These are phyloP conservation scores for Arnoldichthys spilopterus DNA, from an alignment of 2,797 vertebrate genomes.

Conservation along the genomic window DNA sequence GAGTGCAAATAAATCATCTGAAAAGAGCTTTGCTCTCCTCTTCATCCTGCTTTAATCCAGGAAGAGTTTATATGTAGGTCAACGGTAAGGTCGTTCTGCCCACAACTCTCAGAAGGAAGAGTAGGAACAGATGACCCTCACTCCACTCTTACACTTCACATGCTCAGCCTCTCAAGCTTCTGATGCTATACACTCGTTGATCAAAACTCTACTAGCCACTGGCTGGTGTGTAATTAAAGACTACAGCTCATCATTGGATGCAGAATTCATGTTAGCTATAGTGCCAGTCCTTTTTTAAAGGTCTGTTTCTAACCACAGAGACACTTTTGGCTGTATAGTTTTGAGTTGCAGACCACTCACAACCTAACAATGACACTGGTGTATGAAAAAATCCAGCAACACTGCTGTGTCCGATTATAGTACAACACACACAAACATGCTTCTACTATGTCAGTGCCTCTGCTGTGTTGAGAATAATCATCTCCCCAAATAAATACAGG, in stretches of 20 bases:
- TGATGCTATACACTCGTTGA: background rate
- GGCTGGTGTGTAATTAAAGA: background rate
- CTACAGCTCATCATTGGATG: background rate
- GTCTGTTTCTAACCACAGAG: background rate
- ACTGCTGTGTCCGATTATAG: no score
- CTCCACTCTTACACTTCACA: constrained; percentile 16
- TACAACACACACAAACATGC: no score
- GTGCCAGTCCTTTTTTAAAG: background rate
- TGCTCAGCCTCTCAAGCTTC: background rate
- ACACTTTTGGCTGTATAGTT: background rate
- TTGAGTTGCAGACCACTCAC: no score
- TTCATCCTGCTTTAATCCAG: constrained; percentile 57
- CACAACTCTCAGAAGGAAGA: constrained; percentile 28
- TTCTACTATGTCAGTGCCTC: no score
- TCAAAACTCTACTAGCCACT: background rate
- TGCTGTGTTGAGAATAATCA: no score
- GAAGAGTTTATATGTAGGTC: constrained; percentile 57
- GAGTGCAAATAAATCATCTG: constrained; percentile 49
- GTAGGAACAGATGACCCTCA: constrained; percentile 1
- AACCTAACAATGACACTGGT: no score
- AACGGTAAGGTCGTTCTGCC: constrained; percentile 33
- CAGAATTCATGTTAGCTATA: no score
- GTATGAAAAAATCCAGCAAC: no score
- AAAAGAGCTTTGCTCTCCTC: constrained; percentile 45
- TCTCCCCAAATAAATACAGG: no score